phyloP scores from a whole-genome alignment of 2,888 invertebrate species.

The Agapetus fuscipes region DNA sequence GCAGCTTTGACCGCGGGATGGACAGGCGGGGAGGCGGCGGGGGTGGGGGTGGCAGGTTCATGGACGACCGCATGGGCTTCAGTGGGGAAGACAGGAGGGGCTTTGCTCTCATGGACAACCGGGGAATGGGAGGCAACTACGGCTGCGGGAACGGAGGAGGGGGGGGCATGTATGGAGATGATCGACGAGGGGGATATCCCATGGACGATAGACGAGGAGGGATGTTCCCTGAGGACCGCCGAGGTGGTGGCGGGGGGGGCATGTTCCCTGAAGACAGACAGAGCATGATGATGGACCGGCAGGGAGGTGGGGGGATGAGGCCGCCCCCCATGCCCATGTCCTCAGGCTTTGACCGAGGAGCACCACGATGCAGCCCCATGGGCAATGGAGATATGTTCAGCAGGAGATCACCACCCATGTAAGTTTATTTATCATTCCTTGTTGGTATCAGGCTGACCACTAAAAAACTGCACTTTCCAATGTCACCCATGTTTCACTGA shows the following conservation, averaged over 20 bases:
- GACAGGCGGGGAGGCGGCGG: constrained; percentile 27
- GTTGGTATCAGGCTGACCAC: too few relatives aligned
- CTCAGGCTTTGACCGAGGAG: constrained; percentile 32
- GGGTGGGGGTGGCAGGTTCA: constrained; percentile 27
- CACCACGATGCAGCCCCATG: constrained; percentile 30
- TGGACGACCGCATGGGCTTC: constrained; percentile 31
- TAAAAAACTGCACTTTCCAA: not conserved
- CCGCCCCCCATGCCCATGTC: constrained; percentile 27
- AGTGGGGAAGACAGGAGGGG: constrained; percentile 27
- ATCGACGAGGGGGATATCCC: constrained; percentile 38
- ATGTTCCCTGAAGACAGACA: constrained; percentile 36
- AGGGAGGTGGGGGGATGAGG: constrained; percentile 26
- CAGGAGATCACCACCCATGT: constrained; percentile 33
- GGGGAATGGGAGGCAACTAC: constrained; percentile 37
- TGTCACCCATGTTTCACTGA: not conserved
- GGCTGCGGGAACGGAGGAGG: constrained; percentile 11
- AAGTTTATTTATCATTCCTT: constrained; percentile 11
- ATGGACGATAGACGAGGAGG: constrained; percentile 32
- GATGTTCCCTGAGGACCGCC: constrained; percentile 31
- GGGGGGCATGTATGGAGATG: constrained; percentile 24
- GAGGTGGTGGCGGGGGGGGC: constrained; percentile 27
- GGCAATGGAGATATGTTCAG: constrained; percentile 43
- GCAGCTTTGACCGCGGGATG: constrained; percentile 30
- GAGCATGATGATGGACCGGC: constrained; percentile 32
- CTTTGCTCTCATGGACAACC: constrained; percentile 39